These are phyloP conservation scores for Agrilus cyanescens DNA, from an alignment of 2,888 invertebrate genomes.

Conservation along the genomic window DNA sequence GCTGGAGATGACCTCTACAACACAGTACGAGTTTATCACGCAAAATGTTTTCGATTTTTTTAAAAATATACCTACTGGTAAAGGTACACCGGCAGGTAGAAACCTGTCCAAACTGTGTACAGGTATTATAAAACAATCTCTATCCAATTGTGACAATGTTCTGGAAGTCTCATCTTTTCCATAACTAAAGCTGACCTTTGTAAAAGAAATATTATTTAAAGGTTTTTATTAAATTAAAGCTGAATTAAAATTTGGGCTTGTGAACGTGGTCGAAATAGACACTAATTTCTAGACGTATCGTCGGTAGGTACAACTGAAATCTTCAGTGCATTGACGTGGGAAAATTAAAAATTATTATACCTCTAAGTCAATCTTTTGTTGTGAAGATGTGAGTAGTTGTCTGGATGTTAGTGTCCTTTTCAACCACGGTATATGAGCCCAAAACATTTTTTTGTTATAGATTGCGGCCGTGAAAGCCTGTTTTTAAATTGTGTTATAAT, in stretches of 20 bases:
- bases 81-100: slow-evolving; percentile 81
- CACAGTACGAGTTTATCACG: neutral
- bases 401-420: no score
- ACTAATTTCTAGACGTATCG: neutral
- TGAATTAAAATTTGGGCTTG: neutral
- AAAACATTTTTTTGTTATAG: no score
- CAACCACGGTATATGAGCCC: no score
- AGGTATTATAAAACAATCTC: slow-evolving; percentile 89
- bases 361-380: no score
- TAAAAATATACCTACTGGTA: slow-evolving; percentile 37
- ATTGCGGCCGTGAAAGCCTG: no score
- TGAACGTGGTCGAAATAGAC: neutral
- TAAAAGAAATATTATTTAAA: neutral
- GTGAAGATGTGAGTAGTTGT: no score
- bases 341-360: no score
- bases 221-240: neutral
- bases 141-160: slow-evolving; percentile 69
- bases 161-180: slow-evolving; percentile 35
- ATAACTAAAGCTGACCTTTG: slow-evolving; percentile 25
- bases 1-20: slow-evolving; percentile 27
- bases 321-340: no score
- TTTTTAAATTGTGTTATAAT: neutral
- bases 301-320: no score
- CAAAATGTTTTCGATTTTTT: slow-evolving; percentile 3
- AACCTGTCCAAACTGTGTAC: slow-evolving; percentile 79